Conservation (phyloP, 1,140 invertebrate species). For the Whitmania pigra region DNA sequence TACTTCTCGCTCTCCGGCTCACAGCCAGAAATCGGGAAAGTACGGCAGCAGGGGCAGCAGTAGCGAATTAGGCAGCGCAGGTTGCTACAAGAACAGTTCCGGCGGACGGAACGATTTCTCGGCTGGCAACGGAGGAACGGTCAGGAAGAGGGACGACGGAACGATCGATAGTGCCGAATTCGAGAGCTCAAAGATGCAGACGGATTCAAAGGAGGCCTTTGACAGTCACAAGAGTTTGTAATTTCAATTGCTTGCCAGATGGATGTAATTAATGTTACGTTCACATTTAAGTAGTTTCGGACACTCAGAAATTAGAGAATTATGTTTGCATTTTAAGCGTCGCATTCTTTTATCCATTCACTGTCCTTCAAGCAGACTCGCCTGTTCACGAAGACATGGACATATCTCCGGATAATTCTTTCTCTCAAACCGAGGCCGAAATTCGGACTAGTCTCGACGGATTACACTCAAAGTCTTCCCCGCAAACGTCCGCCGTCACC, state of each 20-base stretch:
- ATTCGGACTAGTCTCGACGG: constrained; percentile 20
- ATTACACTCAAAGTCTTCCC: constrained; percentile 31
- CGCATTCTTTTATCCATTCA: too few species aligned
- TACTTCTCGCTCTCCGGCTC: constrained; percentile 7
- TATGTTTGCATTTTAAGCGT: not conserved
- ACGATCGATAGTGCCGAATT: constrained; percentile 7
- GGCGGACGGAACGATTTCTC: not conserved
- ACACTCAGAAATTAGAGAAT: not conserved
- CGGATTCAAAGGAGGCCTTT: too few species aligned
- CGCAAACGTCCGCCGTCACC: constrained; percentile 24
- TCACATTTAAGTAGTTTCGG: not conserved
- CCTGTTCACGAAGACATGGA: constrained; percentile 60
- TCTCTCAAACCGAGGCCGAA: constrained; percentile 34
- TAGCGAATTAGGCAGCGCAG: not conserved
- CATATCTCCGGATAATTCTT: constrained; percentile 58
- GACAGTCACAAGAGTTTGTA: too few species aligned
- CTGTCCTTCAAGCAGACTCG: constrained; percentile 27
- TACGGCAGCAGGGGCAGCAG: constrained; percentile 4
- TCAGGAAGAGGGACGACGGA: constrained; percentile 7
- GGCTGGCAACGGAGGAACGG: not conserved
- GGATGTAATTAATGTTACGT: not conserved
- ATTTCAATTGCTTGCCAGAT: too few species aligned
- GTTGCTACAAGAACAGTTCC: not conserved
- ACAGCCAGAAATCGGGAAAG: not conserved
- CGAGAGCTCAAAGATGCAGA: not conserved